phyloP scores from a whole-genome alignment of 2,113 vertebrate genomes.

The Addax nasomaculatus region DNA sequence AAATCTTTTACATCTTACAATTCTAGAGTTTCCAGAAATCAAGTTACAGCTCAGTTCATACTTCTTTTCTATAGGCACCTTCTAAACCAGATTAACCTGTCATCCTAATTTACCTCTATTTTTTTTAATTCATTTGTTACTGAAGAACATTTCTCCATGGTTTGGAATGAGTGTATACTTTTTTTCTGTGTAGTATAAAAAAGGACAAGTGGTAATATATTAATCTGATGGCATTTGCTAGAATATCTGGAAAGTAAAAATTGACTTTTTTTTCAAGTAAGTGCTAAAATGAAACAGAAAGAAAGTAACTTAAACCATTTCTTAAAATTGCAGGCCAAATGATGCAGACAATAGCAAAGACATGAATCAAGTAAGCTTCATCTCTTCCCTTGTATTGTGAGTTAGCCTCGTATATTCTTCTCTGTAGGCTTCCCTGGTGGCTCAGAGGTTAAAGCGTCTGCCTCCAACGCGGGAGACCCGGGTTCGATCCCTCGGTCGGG shows the following conservation, averaged over 20 bases:
- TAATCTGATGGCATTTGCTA: not conserved
- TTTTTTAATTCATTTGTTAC: slow-evolving; percentile 7
- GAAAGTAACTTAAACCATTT: not conserved
- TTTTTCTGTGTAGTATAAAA: not conserved
- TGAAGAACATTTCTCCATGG: not conserved
- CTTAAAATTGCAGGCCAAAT: not conserved
- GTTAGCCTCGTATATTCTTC: not conserved
- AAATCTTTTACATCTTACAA: slow-evolving; percentile 44
- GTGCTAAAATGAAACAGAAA: slow-evolving; percentile 15
- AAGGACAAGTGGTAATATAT: not conserved
- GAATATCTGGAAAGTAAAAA: not conserved
- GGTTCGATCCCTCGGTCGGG: too few relatives aligned
- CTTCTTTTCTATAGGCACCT: not conserved
- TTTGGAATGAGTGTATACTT: not conserved
- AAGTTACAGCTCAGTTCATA: not conserved
- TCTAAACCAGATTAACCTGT: slow-evolving; percentile 18
- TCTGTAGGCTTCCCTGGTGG: too few relatives aligned
- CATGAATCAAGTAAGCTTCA: not conserved
- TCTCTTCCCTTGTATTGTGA: not conserved
- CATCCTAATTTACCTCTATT: not conserved
- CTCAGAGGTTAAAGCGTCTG: too few relatives aligned
- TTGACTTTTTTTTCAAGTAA: not conserved
- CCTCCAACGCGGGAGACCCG: too few relatives aligned
- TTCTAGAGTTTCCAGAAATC: slow-evolving; percentile 25
- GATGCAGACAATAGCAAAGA: not conserved